Evolutionary conservation across 2,888 invertebrate species (phyloP), one percentile per base, ranked within the genome.

Genomic region (Cephalotes varians): DNA sequence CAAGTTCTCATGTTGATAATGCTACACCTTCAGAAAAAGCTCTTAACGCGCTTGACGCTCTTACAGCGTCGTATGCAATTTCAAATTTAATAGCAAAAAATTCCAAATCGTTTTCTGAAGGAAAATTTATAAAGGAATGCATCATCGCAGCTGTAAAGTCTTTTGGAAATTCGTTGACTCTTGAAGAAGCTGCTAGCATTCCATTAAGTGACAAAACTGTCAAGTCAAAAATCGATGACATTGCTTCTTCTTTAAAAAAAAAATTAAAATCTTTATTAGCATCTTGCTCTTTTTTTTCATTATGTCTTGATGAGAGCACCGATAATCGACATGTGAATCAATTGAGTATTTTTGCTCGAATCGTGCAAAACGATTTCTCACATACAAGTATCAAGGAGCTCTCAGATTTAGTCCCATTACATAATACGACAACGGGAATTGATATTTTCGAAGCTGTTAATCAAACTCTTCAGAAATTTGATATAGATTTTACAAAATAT

Each of bases 341-440:
- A n/a, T n/a, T n/a, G n/a, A n/a, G n/a, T n/a, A n/a, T n/a, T n/a
- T n/a, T n/a, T n/a, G n/a, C n/a, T n/a, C n/a, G n/a, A n/a, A n/a
- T n/a, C n/a, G n/a, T n/a, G n/a, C n/a, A n/a, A n/a, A n/a, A n/a
- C 34, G 37, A 62, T 21, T n/a, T n/a, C n/a, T n/a, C n/a, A n/a
- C n/a, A n/a, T n/a, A n/a, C n/a, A n/a, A n/a, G n/a, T n/a, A n/a
- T n/a, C n/a, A n/a, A 81, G 72, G 72, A 81, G 47, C 44, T 72
- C 1, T 64, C 73, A 25, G 47, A 72, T 56, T 73, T 73, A 3
- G 65, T 65, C 1, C 47, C 73, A n/a, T 56, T 81, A 15, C 65
- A 81, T 37, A 28, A 21, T 1, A 44, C 47, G 18, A 73, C 56
- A 12, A 81, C 25, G 18, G 65, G 65, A 15, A 0, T 64, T 3